Percentiles rank a stretch among this genome's conserved stretches.
Evolutionary conservation across 2,888 invertebrate genomes (phyloP).

Genomic region (Rhynchonema sp.): DNA sequence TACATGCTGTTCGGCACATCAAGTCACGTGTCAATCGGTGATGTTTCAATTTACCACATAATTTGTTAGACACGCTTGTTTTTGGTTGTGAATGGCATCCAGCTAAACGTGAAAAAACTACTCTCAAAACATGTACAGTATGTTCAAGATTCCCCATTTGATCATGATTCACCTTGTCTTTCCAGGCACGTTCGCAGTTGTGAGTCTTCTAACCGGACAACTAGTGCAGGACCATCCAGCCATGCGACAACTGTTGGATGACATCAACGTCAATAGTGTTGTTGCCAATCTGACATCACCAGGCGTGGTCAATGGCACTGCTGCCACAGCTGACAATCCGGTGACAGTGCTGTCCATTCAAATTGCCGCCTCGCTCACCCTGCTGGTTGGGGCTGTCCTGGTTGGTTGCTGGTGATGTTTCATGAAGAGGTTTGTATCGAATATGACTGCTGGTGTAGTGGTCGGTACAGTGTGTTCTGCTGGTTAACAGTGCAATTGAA

Average conservation of each 20-base stretch:
- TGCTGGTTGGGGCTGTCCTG: background rate
- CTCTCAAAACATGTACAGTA: no score
- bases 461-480: no score
- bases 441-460: no score
- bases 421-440: no score
- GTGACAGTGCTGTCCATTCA: no score
- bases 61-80: background rate
- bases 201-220: slow-evolving; percentile 54
- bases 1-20: slow-evolving; percentile 74
- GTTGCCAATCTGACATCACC: background rate
- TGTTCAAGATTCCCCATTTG: no score
- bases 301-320: background rate
- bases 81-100: background rate
- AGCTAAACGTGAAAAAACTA: background rate
- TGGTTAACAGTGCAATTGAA: no score
- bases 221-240: slow-evolving; percentile 5
- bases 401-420: background rate
- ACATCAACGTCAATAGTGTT: background rate
- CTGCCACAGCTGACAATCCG: background rate
- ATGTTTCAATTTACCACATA: background rate
- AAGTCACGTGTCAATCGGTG: slow-evolving; percentile 63
- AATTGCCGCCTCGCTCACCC: background rate
- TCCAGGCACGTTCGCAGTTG: slow-evolving; percentile 47
- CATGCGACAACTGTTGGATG: background rate
- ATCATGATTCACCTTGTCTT: no score